Base-by-base conservation (phyloP, 2,888 invertebrate genomes). In the Scrobipalpa costella region DNA sequence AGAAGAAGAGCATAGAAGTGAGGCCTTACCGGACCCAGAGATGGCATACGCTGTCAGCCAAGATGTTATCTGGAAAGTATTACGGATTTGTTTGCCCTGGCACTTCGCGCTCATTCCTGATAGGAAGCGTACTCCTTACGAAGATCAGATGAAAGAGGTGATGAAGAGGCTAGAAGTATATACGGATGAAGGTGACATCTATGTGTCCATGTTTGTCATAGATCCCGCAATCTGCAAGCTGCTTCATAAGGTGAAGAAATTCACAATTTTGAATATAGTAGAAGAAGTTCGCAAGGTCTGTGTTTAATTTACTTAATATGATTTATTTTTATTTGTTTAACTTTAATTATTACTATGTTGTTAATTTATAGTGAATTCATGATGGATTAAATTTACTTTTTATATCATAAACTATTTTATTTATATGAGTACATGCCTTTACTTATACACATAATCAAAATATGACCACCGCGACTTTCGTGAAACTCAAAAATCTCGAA, bases 71-170 rank as follows among this genome's bases (percentile, higher is more conserved):
- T 88, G 87, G 88, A 91, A 87, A 62, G 79, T 91, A 13, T 72
- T 91, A 8, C 75, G 74, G 34, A 82, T 86, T 55, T 89, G 86
- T 65, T 74, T 91, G 60, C 91, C 91, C 0, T 89, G 90, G 86
- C 85, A 90, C 66, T 91, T 89, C 62, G 69, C 73, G 17, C 67
- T 86, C 33, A 27, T 81, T n/a, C 83, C 87, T 0, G 84, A 88
- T 66, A 73, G 77, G 55, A 81, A 71, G 47, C 68, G 64, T 2
- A 86, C 85, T 34, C 79, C 81, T 9, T 87, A 85, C 64, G 64
- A 75, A n/a, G 74, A 80, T 1, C 75, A 83, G 58, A 76, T 91
- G 0, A 65, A 73, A 47, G 74, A 80, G 33, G 70, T 79, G 8
- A 70, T 91, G 63, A 79, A 78, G 57, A 68, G 70, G 1, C 72